Conservation (phyloP, 2,113 vertebrate species). For the Hippocampus comes region DNA sequence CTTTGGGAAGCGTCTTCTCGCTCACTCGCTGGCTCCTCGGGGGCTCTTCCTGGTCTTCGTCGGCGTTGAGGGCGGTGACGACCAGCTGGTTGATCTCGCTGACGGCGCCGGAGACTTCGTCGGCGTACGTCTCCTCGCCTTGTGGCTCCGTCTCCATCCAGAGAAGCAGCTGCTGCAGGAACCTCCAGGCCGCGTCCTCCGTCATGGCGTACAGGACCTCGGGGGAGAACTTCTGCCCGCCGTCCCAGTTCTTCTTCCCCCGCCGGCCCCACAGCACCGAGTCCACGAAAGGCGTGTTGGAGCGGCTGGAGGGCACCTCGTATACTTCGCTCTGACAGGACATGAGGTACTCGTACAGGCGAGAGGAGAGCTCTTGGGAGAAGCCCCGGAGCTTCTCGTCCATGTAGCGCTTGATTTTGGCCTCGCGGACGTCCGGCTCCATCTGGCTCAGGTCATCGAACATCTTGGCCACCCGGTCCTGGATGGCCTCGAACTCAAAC, state of each 20-base stretch:
- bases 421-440: background rate
- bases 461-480: conserved; percentile 1
- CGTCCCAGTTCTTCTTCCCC: conserved; percentile 6
- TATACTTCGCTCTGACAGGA: background rate
- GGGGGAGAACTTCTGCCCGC: background rate
- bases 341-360: conserved; percentile 4
- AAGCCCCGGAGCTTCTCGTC: conserved; percentile 2
- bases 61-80: conserved; percentile 1
- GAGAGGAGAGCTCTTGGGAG: conserved; percentile 3
- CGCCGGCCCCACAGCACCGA: background rate
- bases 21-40: background rate
- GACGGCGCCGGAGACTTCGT: conserved; percentile 2
- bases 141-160: conserved; percentile 7
- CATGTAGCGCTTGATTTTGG: conserved; percentile 4
- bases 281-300: conserved; percentile 4
- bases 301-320: conserved; percentile 6
- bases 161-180: conserved; percentile 3
- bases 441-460: conserved; percentile 1
- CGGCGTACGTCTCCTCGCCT: conserved; percentile 4
- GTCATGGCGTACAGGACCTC: conserved; percentile 11
- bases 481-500: conserved; percentile 1
- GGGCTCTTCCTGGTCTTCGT: background rate
- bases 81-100: conserved; percentile 5
- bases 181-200: background rate
- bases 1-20: background rate